phyloP scores from a whole-genome alignment of 2,113 vertebrate genomes.

The Gopherus evgoodei region DNA sequence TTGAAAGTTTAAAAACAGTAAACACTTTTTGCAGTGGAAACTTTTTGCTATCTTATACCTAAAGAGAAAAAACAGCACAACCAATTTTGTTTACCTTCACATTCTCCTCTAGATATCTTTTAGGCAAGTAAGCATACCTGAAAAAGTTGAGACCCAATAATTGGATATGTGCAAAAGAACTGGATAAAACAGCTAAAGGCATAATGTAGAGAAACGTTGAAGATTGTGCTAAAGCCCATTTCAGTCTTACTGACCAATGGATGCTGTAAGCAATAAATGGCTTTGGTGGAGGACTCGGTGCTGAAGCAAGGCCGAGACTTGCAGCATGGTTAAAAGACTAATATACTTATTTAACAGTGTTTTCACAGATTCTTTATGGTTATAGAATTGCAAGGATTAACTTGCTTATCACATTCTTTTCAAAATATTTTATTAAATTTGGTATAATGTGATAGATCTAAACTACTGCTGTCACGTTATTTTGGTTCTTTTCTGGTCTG shows the following conservation, averaged over 20 bases:
- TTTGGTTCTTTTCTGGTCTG: constrained; percentile 22
- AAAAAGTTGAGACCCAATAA: background rate
- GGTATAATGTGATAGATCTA: background rate
- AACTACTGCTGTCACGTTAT: background rate
- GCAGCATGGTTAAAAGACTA: constrained; percentile 3
- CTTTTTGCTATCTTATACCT: background rate
- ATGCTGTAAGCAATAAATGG: background rate
- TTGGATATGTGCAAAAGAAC: background rate
- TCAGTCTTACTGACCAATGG: fast-evolving
- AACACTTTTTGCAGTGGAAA: background rate
- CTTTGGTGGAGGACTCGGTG: background rate
- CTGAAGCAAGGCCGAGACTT: background rate
- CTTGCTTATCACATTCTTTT: background rate
- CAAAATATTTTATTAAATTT: background rate
- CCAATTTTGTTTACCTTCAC: background rate
- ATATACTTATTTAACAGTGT: background rate
- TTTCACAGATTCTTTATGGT: background rate
- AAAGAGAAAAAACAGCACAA: constrained; percentile 4
- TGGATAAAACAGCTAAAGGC: background rate
- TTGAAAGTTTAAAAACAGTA: background rate
- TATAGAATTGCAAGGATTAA: background rate
- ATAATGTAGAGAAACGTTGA: background rate
- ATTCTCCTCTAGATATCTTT: background rate
- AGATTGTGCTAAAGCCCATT: background rate
- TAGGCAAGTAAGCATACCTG: background rate